phyloP scores from a whole-genome alignment of 2,888 invertebrate genomes.

The Amitus sp. region DNA sequence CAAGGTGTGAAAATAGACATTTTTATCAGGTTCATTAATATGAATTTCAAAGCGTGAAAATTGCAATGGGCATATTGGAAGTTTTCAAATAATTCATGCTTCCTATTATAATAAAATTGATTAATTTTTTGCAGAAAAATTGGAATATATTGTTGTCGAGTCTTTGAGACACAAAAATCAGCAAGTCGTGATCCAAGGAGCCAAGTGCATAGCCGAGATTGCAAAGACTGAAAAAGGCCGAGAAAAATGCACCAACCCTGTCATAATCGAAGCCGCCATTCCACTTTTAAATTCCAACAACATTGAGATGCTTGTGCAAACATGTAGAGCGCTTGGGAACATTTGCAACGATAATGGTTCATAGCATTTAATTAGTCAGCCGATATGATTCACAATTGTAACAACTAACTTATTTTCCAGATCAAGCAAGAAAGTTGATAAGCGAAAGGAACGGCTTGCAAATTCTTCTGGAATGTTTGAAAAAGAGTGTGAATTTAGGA shows the following conservation, averaged over 20 bases:
- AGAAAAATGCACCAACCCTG: slow-evolving; percentile 73
- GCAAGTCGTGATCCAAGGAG: slow-evolving; percentile 64
- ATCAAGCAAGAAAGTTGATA: slow-evolving; percentile 55
- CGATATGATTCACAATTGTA: no score
- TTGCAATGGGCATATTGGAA: no score
- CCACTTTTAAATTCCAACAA: slow-evolving; percentile 67
- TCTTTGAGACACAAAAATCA: slow-evolving; percentile 50
- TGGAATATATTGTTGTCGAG: slow-evolving; percentile 51
- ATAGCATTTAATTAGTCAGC: no score
- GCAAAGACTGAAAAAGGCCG: slow-evolving; percentile 82
- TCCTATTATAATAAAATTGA: no score
- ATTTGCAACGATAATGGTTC: slow-evolving; percentile 91
- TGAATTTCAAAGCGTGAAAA: no score
- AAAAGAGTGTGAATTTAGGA: slow-evolving; percentile 45
- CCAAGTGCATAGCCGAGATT: slow-evolving; percentile 83
- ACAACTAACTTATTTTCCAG: no score
- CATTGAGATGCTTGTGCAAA: slow-evolving; percentile 75
- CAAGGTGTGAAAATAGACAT: not conserved
- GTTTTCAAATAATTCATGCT: no score
- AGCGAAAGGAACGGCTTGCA: slow-evolving; percentile 67
- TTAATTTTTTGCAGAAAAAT: slow-evolving; percentile 49
- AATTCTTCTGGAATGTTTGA: slow-evolving; percentile 52
- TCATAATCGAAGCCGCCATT: slow-evolving; percentile 71
- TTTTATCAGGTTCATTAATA: no score
- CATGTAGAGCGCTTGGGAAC: slow-evolving; percentile 86